Conservation (phyloP, 30 jellyfish, hydroid and myxozoan species). For the Pelagia noctiluca region DNA sequence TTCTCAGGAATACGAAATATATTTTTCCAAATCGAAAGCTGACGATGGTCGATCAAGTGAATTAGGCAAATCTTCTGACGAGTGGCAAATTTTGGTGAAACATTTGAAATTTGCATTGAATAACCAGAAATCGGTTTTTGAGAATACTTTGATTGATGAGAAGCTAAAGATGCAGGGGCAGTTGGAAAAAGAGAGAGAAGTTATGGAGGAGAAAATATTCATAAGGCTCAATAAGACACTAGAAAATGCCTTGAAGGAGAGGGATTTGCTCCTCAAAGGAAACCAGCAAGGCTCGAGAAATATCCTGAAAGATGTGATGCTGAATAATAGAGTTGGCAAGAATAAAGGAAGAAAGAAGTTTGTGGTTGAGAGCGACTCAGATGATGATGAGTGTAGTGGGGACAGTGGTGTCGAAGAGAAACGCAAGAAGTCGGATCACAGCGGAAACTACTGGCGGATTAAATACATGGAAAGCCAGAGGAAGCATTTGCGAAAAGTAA, state of each 20-base stretch:
- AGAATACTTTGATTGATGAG: slow-evolving; percentile 53
- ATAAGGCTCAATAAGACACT: slow-evolving; percentile 47
- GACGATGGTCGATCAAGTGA: slow-evolving; percentile 4
- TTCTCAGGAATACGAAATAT: slow-evolving; percentile 16
- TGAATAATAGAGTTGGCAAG: slow-evolving; percentile 19
- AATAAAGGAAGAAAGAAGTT: neutral
- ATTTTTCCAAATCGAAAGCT: neutral
- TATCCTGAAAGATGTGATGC: slow-evolving; percentile 47
- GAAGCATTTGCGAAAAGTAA: slow-evolving; percentile 29
- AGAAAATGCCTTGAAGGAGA: slow-evolving; percentile 40
- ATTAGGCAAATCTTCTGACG: slow-evolving; percentile 35
- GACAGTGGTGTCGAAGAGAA: slow-evolving; percentile 67
- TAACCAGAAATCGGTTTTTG: slow-evolving; percentile 64
- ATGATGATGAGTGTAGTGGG: slow-evolving; percentile 56
- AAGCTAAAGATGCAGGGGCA: slow-evolving; percentile 54
- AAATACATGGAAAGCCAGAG: slow-evolving; percentile 54
- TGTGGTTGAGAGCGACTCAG: slow-evolving; percentile 39
- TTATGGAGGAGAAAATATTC: slow-evolving; percentile 50
- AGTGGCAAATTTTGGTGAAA: slow-evolving; percentile 57
- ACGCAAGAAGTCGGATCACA: slow-evolving; percentile 32
- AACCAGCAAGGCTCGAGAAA: slow-evolving; percentile 35
- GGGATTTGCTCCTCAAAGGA: slow-evolving; percentile 33
- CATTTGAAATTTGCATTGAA: slow-evolving; percentile 66
- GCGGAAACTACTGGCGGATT: slow-evolving; percentile 70
- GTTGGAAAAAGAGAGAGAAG: slow-evolving; percentile 45